A percentile compares a stretch with the other conserved stretches of the same genome.
Evolutionary conservation across 2,888 invertebrate genomes (phyloP).

Genomic region (Zootermopsis nevadensis): DNA sequence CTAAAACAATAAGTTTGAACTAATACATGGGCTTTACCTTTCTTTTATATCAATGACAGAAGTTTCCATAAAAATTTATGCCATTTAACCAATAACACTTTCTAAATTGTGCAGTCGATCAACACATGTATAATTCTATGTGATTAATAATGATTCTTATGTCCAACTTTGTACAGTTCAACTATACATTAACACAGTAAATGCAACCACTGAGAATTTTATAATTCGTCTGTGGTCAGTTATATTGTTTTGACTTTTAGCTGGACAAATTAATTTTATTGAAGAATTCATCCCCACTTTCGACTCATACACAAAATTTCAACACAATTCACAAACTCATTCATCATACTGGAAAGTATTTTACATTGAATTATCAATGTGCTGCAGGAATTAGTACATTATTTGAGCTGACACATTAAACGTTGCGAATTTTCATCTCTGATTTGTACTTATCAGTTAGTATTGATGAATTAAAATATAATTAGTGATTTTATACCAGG

Average conservation of each 20-base stretch:
- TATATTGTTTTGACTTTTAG: not conserved
- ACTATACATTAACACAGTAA: slow-evolving; percentile 24
- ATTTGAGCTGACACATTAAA: not conserved
- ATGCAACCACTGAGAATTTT: slow-evolving; percentile 8
- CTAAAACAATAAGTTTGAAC: slow-evolving; percentile 5
- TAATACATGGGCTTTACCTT: not conserved
- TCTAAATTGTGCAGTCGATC: slow-evolving; percentile 25
- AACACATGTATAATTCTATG: not conserved
- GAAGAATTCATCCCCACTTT: slow-evolving; percentile 1
- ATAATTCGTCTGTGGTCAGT: not conserved
- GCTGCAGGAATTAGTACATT: not conserved
- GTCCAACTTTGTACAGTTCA: slow-evolving; percentile 24
- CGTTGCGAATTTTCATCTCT: no score
- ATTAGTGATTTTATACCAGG: no score
- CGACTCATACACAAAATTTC: not conserved
- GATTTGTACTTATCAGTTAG: no score
- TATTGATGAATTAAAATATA: no score
- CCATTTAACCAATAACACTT: slow-evolving; percentile 6
- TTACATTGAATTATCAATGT: not conserved
- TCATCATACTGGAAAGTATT: not conserved
- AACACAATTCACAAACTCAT: not conserved
- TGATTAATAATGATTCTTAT: not conserved
- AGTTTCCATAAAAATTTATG: not conserved
- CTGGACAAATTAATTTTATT: not conserved
- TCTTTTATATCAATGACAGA: slow-evolving; percentile 19